Evolutionary conservation across 2,113 vertebrate species (phyloP), one percentile per base, ranked within the genome.

Genomic region (Laticauda laticaudata): DNA sequence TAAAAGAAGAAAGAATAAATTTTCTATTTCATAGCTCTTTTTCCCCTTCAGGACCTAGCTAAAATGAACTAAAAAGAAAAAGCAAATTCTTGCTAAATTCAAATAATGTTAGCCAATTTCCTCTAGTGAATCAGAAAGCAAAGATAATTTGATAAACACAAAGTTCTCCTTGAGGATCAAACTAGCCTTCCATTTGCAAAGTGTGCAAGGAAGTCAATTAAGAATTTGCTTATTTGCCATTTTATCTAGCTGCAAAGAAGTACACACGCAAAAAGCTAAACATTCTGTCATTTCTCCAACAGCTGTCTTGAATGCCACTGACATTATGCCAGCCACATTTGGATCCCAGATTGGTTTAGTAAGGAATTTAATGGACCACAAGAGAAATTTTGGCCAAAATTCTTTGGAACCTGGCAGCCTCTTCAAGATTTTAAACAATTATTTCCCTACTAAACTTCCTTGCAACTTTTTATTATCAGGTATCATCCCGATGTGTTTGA

Each of bases 111-210:
- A 91, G 51, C 75, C 85, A 29, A 56, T 57, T 87, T 51, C 8
- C 34, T 55, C 57, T 87, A 86, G 59, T 64, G 86, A 92, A 92
- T 61, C 87, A 24, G 34, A 94, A 94, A 90, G 9, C 48, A 87
- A 45, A 43, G 20, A n/a, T 90, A 59, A 34, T 43, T 48, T 51
- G 90, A 56, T 75, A 92, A 90, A 56, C 64, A 89, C 23, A 26
- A 51, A 54, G 24, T 48, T 86, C 26, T 89, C 54, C 39, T 75
- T 90, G 87, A 86, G 34, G 39, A 29, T 87, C 51, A 39, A 75
- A 29, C 57, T 92, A 87, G 56, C 21, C 90, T 92, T 89, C 26
- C 51, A 51, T 92, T 21, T 69, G 59, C 18, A 34, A n/a, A 90
- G 55, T 55, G 55, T 34, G 4, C 20, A 90, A 69, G 34, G 26